phyloP scores from a whole-genome alignment of 2,888 invertebrate genomes.

The Amaurobius ferox region DNA sequence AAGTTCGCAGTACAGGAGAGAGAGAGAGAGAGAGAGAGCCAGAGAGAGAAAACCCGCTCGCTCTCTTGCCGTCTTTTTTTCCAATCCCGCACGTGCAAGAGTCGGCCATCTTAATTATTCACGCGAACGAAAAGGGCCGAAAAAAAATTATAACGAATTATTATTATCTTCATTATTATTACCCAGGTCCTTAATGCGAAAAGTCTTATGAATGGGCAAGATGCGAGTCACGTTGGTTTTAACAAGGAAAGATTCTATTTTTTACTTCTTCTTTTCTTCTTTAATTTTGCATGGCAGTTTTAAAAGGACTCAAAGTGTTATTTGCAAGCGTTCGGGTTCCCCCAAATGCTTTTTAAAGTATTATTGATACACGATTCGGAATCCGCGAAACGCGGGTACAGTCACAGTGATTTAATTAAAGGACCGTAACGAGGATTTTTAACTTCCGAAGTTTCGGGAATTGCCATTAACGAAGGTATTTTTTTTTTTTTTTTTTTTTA shows the following conservation, averaged over 20 bases:
- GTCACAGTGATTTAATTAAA: background rate
- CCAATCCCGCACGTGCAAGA: slow-evolving; percentile 32
- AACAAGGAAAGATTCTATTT: slow-evolving; percentile 32
- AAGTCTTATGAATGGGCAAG: slow-evolving; percentile 50
- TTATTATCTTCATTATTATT: slow-evolving; percentile 68
- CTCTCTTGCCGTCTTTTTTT: background rate
- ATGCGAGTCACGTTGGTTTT: slow-evolving; percentile 58
- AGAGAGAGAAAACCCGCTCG: slow-evolving; percentile 20
- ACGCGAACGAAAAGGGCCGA: slow-evolving; percentile 32
- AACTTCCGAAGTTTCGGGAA: background rate
- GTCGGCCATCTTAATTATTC: slow-evolving; percentile 64
- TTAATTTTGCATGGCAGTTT: slow-evolving; percentile 23
- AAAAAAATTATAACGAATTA: slow-evolving; percentile 55
- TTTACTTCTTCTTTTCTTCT: background rate
- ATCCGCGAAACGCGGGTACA: background rate
- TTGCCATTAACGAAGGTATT: background rate
- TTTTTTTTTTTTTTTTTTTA: background rate
- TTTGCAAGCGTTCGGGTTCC: slow-evolving; percentile 18
- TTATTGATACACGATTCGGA: background rate
- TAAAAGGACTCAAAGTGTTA: slow-evolving; percentile 57
- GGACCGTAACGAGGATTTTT: background rate
- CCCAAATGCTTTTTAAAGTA: background rate
- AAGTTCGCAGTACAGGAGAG: slow-evolving; percentile 35
- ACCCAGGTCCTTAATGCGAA: slow-evolving; percentile 40
- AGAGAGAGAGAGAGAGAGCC: too few species aligned